These are phyloP conservation scores for Nannoperca australis DNA, from an alignment of 2,797 vertebrate genomes.

Conservation along the genomic window DNA sequence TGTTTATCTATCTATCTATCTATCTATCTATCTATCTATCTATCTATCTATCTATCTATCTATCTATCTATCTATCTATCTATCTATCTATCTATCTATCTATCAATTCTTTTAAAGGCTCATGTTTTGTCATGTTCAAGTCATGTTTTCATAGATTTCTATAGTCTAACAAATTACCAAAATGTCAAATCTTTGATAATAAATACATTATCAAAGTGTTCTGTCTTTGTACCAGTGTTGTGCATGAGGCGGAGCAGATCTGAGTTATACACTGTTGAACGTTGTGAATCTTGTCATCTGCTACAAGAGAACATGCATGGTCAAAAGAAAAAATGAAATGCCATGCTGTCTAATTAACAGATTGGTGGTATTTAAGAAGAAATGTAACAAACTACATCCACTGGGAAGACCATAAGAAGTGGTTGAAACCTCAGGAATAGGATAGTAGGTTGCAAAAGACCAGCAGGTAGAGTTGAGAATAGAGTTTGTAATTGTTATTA, in stretches of 20 bases:
- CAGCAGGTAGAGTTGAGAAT: neutral
- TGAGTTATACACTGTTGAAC: slow-evolving; percentile 24
- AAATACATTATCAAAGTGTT: neutral
- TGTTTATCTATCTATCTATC: no score
- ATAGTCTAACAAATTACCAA: neutral
- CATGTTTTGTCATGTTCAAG: no score
- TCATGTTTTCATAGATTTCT: neutral
- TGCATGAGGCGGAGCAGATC: slow-evolving; percentile 91
- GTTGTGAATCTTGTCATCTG: no score
- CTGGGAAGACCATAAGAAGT: neutral
- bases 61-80: no score
- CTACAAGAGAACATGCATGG: no score
- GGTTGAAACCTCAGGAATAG: neutral
- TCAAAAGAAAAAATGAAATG: no score
- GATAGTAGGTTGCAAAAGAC: neutral
- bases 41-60: no score
- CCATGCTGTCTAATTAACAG: no score
- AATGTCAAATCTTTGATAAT: neutral
- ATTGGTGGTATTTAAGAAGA: no score
- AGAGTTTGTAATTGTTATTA: neutral
- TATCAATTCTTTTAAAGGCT: no score
- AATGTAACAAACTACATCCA: neutral
- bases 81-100: no score
- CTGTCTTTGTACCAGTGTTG: slow-evolving; percentile 84
- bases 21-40: no score